Evolutionary conservation across 2,888 invertebrate species (phyloP), one percentile per base, ranked within the genome.

Genomic region (Strigamia transsilvanica): DNA sequence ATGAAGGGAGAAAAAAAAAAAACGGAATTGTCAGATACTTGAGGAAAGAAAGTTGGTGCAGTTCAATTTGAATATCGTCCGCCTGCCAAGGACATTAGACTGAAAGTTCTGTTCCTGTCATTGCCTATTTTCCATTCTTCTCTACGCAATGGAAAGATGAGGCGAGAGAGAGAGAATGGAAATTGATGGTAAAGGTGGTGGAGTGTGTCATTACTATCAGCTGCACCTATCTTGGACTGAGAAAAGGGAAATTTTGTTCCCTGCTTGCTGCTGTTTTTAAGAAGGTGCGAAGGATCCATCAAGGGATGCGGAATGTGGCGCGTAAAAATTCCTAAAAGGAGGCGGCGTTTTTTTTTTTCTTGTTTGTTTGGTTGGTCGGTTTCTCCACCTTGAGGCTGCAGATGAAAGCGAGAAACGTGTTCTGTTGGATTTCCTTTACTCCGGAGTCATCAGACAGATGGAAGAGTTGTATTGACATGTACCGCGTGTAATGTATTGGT

Each of bases 41-140:
- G 15, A 51, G 38, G 51, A 15, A 51, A 51, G 51, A 51, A 51
- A 51, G 51, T 51, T 51, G 51, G 51, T 51, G 51, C 51, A 51
- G 51, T 51, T 51, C 51, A 51, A 51, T 51, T 51, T 51, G 51
- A 51, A 51, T 51, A 51, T 51, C 51, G 51, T 18, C 51, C 51
- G 51, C 51, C 51, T 51, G 51, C 51, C 51, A 51, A 51, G 51
- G 51, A 51, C 51, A 51, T 51, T 51, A 51, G 51, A 13, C 51
- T 51, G 51, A 15, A 51, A 51, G 51, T 51, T 51, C 51, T 51
- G 51, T 51, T 51, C 51, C 51, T 51, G 51, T 51, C 51, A 51
- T 51, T 51, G 51, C 51, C 51, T 51, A 51, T 51, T 51, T 51
- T 51, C 51, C 51, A 51, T 51, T 51, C 51, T 51, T 51, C 51